Base-by-base conservation (phyloP, 2,113 vertebrate genomes). In the Neoarius graeffei region DNA sequence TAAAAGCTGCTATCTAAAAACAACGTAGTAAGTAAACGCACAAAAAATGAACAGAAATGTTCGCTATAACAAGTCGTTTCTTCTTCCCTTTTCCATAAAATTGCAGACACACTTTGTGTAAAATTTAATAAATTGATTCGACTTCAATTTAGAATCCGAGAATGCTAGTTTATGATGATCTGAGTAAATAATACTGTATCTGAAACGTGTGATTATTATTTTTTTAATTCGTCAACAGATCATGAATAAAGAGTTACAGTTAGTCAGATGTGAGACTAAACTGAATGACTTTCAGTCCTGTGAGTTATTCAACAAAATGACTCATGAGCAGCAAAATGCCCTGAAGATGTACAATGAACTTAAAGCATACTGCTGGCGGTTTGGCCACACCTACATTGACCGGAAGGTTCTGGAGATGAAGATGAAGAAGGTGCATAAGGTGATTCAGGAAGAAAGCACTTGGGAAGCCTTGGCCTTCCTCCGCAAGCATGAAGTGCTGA, bases 401-500 rank as follows among this genome's bases (percentile, higher is more conserved):
- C 91, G 89, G 87, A 71, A 90, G 1, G 80, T 88, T 10, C 92
- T 97, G n/a, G 94, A 91, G 52, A 1, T 0, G 13, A 87, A 93
- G 10, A 88, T 92, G 23, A 85, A 1, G 86, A 73, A 0, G 3
- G 4, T 42, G 42, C 0, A 42, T 42, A 42, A 42, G 42, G 4
- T 0, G 42, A 42, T 92, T 7, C 89, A 90, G 17, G 81, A 93
- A 0, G 67, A 88, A 0, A 59, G 69, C 1, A 92, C 88, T 15
- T 96, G 95, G 94, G 62, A 94, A 0, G 93, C 96, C n/a, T 90
- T 97, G 66, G 76, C 86, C 20, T 97, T 97, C 90, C 88, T 97
- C 86, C 95, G 94, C 91, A 89, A 93, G 8, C 81, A 94, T 9
- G 85, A 86, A 0, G 69, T 96, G 87, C 94, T 97, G 83, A 91